A percentile compares a stretch with the other conserved stretches of the same genome.
Conservation (phyloP, 2,113 vertebrate genomes). For the Buteo buteo region DNA sequence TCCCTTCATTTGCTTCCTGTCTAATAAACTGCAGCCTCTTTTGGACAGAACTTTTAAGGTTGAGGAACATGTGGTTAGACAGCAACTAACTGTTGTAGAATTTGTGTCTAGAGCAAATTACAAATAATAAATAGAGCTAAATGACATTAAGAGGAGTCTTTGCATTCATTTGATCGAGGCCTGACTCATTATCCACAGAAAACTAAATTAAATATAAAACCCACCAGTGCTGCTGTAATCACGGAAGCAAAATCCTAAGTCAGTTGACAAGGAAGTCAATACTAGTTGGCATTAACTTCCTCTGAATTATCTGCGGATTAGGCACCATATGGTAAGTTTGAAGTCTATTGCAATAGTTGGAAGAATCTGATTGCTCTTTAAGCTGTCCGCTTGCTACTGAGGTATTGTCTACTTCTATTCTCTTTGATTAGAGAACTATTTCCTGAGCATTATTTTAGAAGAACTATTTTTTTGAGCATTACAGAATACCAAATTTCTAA, state of each 20-base stretch:
- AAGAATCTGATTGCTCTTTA: neutral
- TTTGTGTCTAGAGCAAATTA: conserved; percentile 10
- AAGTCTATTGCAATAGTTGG: neutral
- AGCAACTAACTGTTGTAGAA: neutral
- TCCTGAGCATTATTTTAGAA: neutral
- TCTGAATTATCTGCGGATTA: neutral
- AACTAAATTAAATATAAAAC: neutral
- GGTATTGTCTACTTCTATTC: neutral
- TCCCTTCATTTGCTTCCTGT: neutral
- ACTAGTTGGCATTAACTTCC: neutral
- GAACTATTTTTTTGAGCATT: neutral
- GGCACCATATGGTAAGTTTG: neutral
- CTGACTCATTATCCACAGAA: neutral
- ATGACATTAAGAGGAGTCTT: conserved; percentile 10
- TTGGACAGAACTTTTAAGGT: neutral
- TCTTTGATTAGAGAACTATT: neutral
- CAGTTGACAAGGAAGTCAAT: neutral
- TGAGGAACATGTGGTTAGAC: neutral
- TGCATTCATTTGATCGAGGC: neutral
- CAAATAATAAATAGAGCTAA: neutral
- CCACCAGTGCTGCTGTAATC: neutral
- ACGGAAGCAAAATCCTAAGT: neutral
- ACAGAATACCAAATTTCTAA: neutral
- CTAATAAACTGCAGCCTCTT: neutral
- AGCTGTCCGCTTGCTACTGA: neutral